Evolutionary conservation across 2,888 invertebrate species (phyloP), one percentile per base, ranked within the genome.

Genomic region (Dimorphilus gyrociliatus): DNA sequence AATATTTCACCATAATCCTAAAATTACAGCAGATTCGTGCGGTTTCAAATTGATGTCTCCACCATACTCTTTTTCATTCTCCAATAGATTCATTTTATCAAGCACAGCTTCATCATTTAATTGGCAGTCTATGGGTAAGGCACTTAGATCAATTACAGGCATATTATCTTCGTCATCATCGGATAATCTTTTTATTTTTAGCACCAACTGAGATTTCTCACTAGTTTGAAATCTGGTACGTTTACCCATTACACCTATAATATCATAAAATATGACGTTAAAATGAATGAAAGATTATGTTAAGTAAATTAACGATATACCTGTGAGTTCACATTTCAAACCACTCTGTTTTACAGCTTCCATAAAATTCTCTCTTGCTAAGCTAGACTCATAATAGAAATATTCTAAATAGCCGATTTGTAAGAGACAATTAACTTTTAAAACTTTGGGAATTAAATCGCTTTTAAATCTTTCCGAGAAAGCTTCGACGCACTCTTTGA

Each of bases 151-250:
- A 16, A 21, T 16, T 17, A 12, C 18, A 8, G 17, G 10, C 14
- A 7, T 27, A n/a, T 12, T 28, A 8, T 15, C 16, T 8, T 17
- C 18, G n/a, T 28, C 5, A 16, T 13, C 4, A 24, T 15, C 15
- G 5, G 13, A 13, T 21, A n/a, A 21, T 21, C n/a, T 10, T n/a
- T 21, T 10, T 16, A 81, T 72, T 45, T 74, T 71, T 0, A 88
- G 58, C 23, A 76, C 72, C 12, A 94, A 67, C 53, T 92, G 94
- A 0, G 94, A 74, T 27, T 84, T 61, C 19, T 76, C 71, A 25
- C 74, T 75, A 44, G 75, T 71, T 58, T 97, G 94, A 55, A 74
- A 85, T 48, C 76, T 78, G 6, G 94, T 94, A 38, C 92, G 71
- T 55, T 81, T 79, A 0, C 92, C 92, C 42, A 92, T 63, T 19